Evolutionary conservation across 2,888 invertebrate species (phyloP), one percentile per base, ranked within the genome.

Genomic region (Fragum whitleyi): DNA sequence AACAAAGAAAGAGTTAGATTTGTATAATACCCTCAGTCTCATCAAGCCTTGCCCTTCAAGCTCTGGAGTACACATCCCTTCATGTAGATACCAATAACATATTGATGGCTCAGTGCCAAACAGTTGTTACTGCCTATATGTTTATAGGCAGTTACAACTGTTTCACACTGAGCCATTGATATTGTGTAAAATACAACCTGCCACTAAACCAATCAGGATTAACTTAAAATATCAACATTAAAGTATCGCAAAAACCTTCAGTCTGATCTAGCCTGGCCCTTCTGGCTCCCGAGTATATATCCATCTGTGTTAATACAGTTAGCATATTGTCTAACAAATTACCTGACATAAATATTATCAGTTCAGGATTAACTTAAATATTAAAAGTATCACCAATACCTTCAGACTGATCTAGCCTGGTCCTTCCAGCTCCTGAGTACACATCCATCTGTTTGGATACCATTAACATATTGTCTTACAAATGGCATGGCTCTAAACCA

Each of bases 21-120:
- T n/a, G n/a, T n/a, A n/a, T n/a, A n/a, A n/a, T n/a, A n/a, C n/a
- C n/a, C n/a, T n/a, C n/a, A n/a, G n/a, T n/a, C n/a, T 78, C 77
- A 74, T 91, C 87, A 7, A 91, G 65, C 23, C 90, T 74, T 0
- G 79, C 89, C 67, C 91, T 75, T 7, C 86, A 86, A 2, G 89
- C 83, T 16, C 73, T 80, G 57, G 87, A 81, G 1, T 72, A 36
- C 9, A 59, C 32, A n/a, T 86, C 29, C 36, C 82, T 85, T 1
- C 87, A 86, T n/a, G 89, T 85, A 0, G 90, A 90, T 0, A 89
- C 89, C 0, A 87, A 74, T 32, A 92, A 76, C 76, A 86, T 81
- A 19, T n/a, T n/a, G n/a, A n/a, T n/a, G n/a, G n/a, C n/a, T n/a
- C n/a, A n/a, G n/a, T n/a, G n/a, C n/a, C n/a, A n/a, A n/a, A n/a